A percentile compares a stretch with the other conserved stretches of the same genome.
phyloP scores from a whole-genome alignment of 2,888 invertebrate genomes.

The Drosophila paramelanica region DNA sequence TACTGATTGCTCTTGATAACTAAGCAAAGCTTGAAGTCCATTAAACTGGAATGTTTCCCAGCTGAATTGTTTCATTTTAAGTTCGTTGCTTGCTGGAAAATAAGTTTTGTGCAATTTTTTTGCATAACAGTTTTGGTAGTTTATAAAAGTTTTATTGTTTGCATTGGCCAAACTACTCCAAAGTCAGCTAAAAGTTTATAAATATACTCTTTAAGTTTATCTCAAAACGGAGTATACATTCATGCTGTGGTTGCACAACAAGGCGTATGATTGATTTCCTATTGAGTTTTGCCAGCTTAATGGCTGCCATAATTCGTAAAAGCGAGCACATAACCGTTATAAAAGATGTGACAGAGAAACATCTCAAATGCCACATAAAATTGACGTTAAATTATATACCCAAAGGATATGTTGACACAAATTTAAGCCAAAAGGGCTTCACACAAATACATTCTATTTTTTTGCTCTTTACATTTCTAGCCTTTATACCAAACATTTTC shows the following conservation, averaged over 20 bases:
- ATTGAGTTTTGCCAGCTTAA: conserved; percentile 32
- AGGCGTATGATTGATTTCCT: conserved; percentile 51
- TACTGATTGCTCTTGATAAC: background rate
- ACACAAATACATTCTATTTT: background rate
- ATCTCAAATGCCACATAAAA: conserved; percentile 15
- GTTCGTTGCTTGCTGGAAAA: background rate
- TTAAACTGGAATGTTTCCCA: background rate
- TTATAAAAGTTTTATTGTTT: conserved; percentile 3
- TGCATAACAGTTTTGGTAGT: background rate
- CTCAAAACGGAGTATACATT: background rate
- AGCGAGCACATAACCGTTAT: conserved; percentile 10
- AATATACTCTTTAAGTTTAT: background rate
- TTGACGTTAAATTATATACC: conserved; percentile 1
- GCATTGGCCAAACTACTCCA: background rate
- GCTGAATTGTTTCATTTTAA: background rate
- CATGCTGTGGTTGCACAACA: conserved; percentile 10
- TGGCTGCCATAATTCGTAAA: conserved; percentile 6
- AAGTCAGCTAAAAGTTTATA: conserved; percentile 8
- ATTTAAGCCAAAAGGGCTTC: background rate
- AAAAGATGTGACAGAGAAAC: conserved; percentile 19
- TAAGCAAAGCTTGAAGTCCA: background rate
- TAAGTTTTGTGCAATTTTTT: conserved; percentile 11
- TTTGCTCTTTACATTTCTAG: background rate
- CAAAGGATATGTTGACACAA: background rate
- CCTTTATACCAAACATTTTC: background rate